Percentiles rank a stretch among this genome's conserved stretches.
These are phyloP conservation scores for Ephialtes manifestator DNA, from an alignment of 2,888 invertebrate genomes.

Conservation along the genomic window DNA sequence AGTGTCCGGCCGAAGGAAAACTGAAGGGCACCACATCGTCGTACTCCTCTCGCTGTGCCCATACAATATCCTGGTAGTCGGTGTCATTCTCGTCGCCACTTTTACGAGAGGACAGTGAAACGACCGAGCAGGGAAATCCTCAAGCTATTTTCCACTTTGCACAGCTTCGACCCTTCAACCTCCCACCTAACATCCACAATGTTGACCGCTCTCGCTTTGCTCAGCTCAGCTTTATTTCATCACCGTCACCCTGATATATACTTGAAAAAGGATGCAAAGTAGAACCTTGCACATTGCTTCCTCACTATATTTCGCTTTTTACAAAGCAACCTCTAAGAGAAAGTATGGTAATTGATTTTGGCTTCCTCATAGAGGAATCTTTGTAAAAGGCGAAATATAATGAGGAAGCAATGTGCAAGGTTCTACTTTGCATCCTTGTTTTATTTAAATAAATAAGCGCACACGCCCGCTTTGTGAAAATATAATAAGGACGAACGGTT, in stretches of 20 bases:
- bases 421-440: no score
- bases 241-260: not conserved
- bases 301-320: no score
- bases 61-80: constrained; percentile 26
- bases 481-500: no score
- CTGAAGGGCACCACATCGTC: constrained; percentile 35
- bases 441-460: no score
- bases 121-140: constrained; percentile 55
- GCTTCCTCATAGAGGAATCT: no score
- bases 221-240: not conserved
- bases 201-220: constrained; percentile 40
- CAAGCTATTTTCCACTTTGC: constrained; percentile 30
- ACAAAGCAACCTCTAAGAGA: no score
- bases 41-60: not conserved
- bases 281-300: no score
- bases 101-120: constrained; percentile 63
- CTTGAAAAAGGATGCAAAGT: no score
- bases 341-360: no score
- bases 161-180: constrained; percentile 66
- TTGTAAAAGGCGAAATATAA: no score
- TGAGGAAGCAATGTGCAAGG: no score
- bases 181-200: constrained; percentile 46
- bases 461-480: no score
- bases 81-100: constrained; percentile 32
- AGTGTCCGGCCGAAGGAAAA: constrained; percentile 48